Base-by-base conservation (phyloP, 1,140 invertebrate genomes). In the Melitaea cinxia region DNA sequence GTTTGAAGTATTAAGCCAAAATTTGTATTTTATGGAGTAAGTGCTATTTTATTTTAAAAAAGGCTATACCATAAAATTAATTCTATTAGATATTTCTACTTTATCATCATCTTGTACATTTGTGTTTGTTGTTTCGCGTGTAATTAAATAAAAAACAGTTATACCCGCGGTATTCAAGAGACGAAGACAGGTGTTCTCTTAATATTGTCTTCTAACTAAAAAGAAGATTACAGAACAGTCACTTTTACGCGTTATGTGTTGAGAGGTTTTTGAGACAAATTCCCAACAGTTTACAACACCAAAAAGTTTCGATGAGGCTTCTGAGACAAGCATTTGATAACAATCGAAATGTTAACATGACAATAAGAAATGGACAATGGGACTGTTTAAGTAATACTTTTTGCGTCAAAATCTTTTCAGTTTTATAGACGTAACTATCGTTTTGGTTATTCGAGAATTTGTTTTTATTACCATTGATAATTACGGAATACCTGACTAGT, bases 331-430 rank as follows among this genome's bases (percentile, higher is more conserved):
- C 71, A 69, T 73, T 59, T 65, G 78, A 84, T 78, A 81, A 83
- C 80, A 83, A 87, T 85, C 84, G 82, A 82, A 82, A 85, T 81
- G 73, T 78, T 82, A 80, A 82, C 77, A 82, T 68, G 69, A 77
- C 68, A 80, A 81, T 70, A 85, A 82, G 59, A 70, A 66, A 39
- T 65, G 61, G 70, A 84, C 68, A 57, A 74, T 60, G 39, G n/a
- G 57, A 66, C 64, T 56, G 57, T 67, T 66, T 58, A 35, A 28
- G 19, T 58, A 58, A 24, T 39, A 57, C 42, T 65, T 65, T 65
- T 65, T 65, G 33, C 33, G 4, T 28, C 10, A 9, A 21, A 47
- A n/a, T 23, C 15, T 42, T 15, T 17, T 17, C 42, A 9, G 21
- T 9, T 23, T 47, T 9, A 23, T 23, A 23, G 42, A 47, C 42